Base-by-base conservation (phyloP, 2,888 invertebrate genomes). In the Operophtera brumata region DNA sequence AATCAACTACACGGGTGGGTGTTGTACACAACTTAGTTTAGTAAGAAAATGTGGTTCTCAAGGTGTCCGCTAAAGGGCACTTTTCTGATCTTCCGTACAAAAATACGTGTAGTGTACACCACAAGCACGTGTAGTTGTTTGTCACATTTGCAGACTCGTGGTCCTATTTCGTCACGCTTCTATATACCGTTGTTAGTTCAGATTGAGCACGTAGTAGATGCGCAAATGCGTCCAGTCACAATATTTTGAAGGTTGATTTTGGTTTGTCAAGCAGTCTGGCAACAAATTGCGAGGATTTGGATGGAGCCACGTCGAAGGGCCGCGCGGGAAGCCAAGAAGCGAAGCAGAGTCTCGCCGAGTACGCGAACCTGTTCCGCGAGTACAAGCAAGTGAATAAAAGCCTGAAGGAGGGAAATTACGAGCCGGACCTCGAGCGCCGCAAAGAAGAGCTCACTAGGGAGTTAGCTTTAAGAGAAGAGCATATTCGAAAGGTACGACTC, bases 301-400 rank as follows among this genome's bases (percentile, higher is more conserved):
- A 85, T 42, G 77, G 73, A 1, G 80, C 83, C 5, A 82, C 81
- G 4, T 85, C 84, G 1, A 86, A 86, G 50, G 81, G 78, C 0
- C 75, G 69, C 42, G 68, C 61, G 6, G 71, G 73, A 2, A 74
- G 69, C 35, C 77, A 80, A 11, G 80, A 78, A 35, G 82, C 82
- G 1, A 84, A 80, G 59, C 81, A 80, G 59, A 80, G 77, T 37
- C 73, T 88, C 1, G 75, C 78, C 0, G 86, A 85, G 65, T 89
- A 86, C 60, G 81, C 86, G 0, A 73, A 62, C 34, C 54, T 87
- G 5, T 87, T 84, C 64, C 75, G 79, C 8, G 81, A 87, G 61
- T 87, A 84, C 59, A 80, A 86, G 59, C 68, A 76, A 5, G 43
- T 86, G 6, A 80, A 83, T 32, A 75, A 76, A 57, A 62, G 64